Evolutionary conservation across 2,113 vertebrate species (phyloP).

Genomic region (Chunga burmeisteri): DNA sequence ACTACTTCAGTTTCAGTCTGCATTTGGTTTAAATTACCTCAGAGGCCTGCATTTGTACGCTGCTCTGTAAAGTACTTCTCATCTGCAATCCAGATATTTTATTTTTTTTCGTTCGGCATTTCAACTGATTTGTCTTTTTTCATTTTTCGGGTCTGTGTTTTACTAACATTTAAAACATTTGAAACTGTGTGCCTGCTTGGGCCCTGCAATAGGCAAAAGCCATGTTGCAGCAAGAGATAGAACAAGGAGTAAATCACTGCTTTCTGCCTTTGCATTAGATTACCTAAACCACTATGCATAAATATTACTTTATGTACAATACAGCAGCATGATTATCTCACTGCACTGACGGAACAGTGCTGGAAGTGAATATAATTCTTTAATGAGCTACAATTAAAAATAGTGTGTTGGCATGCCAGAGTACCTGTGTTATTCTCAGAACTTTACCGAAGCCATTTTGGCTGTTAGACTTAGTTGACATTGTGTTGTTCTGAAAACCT

Average conservation of each 20-base stretch:
- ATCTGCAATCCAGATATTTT: background rate
- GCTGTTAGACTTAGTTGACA: background rate
- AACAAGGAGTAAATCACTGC: conserved; percentile 51
- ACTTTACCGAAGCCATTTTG: conserved; percentile 2
- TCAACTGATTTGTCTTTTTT: background rate
- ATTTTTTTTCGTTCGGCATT: background rate
- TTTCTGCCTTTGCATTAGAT: conserved; percentile 27
- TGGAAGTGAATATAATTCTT: conserved; percentile 64
- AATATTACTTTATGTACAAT: conserved; percentile 27
- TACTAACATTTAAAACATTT: background rate
- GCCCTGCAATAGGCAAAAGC: background rate
- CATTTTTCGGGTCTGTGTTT: conserved; percentile 21
- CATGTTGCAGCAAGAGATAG: background rate
- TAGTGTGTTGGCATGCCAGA: conserved; percentile 47
- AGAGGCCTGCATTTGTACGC: background rate
- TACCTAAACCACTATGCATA: conserved; percentile 30
- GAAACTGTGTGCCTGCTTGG: background rate
- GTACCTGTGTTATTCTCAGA: conserved; percentile 60
- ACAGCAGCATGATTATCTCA: conserved; percentile 43
- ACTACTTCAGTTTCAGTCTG: background rate
- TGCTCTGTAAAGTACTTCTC: background rate
- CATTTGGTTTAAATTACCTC: conserved; percentile 40
- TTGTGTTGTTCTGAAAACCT: background rate
- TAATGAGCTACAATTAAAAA: conserved; percentile 71
- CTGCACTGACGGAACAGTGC: conserved; percentile 32